Percentiles rank a stretch among this genome's conserved stretches.
Evolutionary conservation across 2,888 invertebrate species (phyloP).

Genomic region (Ceramica pisi): DNA sequence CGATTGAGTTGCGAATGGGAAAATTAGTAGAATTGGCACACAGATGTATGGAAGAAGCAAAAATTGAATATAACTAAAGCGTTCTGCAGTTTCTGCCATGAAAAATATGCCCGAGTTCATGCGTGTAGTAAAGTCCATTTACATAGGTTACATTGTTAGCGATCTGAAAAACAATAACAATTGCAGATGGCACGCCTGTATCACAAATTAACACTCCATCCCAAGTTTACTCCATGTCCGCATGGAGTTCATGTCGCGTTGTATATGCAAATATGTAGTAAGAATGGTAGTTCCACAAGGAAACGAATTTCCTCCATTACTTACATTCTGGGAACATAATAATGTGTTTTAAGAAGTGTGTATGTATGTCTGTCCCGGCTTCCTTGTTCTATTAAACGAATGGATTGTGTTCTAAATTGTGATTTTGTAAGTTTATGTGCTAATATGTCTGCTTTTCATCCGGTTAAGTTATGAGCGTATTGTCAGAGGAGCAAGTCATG

Average conservation of each 20-base stretch:
- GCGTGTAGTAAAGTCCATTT: no score
- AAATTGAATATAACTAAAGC: no score
- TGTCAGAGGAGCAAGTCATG: no score
- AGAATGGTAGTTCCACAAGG: slow-evolving; percentile 72
- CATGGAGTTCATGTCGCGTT: no score
- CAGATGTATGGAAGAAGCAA: no score
- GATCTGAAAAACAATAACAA: neutral
- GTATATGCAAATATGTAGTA: slow-evolving; percentile 59
- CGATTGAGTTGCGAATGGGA: no score
- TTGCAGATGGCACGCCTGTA: no score
- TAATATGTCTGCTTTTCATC: slow-evolving; percentile 34
- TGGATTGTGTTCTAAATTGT: slow-evolving; percentile 54
- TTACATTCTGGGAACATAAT: slow-evolving; percentile 77
- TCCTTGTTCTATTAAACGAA: slow-evolving; percentile 67
- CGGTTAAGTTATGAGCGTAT: slow-evolving; percentile 1
- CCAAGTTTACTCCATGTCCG: slow-evolving; percentile 15
- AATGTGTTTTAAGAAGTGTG: slow-evolving; percentile 67
- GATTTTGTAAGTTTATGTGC: slow-evolving; percentile 30
- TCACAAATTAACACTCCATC: slow-evolving; percentile 35
- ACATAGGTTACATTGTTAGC: neutral
- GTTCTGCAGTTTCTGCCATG: no score
- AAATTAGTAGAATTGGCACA: no score
- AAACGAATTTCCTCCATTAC: slow-evolving; percentile 78
- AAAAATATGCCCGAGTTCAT: no score
- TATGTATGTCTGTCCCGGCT: slow-evolving; percentile 67